Base-by-base conservation (phyloP, 1,140 invertebrate genomes). In the Drosophila nigromelanica region DNA sequence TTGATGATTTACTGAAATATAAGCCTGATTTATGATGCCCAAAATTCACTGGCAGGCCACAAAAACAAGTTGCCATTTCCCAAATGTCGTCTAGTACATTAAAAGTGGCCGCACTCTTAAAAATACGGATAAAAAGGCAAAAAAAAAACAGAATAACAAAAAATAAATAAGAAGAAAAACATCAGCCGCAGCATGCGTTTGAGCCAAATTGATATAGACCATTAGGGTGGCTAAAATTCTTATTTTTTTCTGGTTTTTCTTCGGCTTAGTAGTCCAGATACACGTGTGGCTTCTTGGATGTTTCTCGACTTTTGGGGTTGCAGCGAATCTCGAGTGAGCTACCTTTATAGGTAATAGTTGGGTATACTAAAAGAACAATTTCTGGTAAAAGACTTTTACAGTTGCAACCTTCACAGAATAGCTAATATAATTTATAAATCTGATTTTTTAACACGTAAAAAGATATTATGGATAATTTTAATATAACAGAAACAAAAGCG, bases 1-100 rank as follows among this genome's bases (percentile, higher is more conserved):
- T 80, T 80, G 89, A 89, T 91, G 89, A 90, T 87, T 90, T 83
- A 87, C 59, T 76, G 85, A 89, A 89, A 90, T 87, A 75, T 91
- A 90, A 91, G 86, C 81, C 77, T 91, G 90, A 91, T 91, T 91
- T 89, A 91, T 91, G 89, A 90, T 89, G 64, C 55, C 64, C 62
- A 52, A 75, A 78, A 74, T 72, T 74, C 67, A 67, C 70, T 60
- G 69, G 54, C 45, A 59, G 68, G 73, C 78, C 74, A 54, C 68
- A 78, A 61, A 76, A 72, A 68, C 78, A 61, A 61, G 33, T 61
- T 27, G 59, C 18, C 27, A 24, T 59, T 35, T 42, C 30, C 51
- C 58, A 62, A 62, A 62, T 48, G 59, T 55, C 42, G 68, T 72
- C 68, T 70, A 78, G 55, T 75, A 66, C 78, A 78, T 74, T 75